Evolutionary conservation across 2,113 vertebrate genomes (phyloP), one percentile per base, ranked within the genome.

Genomic region (Pachypanchax playfairii): DNA sequence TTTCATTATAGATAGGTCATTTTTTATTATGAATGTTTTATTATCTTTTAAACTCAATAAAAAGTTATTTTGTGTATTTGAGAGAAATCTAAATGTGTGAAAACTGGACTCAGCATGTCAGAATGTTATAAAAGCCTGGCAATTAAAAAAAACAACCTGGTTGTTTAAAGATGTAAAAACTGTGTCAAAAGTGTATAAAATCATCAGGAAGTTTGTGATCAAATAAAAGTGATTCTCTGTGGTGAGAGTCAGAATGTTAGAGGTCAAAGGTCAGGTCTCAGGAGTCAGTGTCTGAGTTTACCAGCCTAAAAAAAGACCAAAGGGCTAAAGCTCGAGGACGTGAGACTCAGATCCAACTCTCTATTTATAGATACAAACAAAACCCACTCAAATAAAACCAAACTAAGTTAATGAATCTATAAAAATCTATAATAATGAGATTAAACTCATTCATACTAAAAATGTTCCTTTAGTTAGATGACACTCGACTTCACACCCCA

Each of bases 211-310:
- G 35, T 22, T 24, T 1, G 38, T 41, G 47, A 8, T 2, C 18
- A 6, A 35, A 21, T 35, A 29, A 50, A 62, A 50, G 25, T 5
- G 28, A 25, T 48, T 29, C 43, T 24, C 51, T 25, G 60, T 11
- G n/a, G 3, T 0, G 52, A 51, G 54, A 49, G 70, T 46, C 13
- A 73, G 21, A 17, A 51, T 6, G 64, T 48, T 66, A 42, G 46
- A 70, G 72, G 39, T 70, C 60, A 52, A 29, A 5, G 65, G 74
- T 82, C 63, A 7, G 12, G 26, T 38, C 53, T 48, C 65, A 28
- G 61, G 68, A 59, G 60, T 14, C 49, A 4, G 15, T 6, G 63
- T 51, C 64, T 18, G 43, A 15, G n/a, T 60, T 80, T 55, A 75
- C 59, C 31, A 33, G 5, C 18, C 63, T 67, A 65, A 69, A 63